A percentile compares a stretch with the other conserved stretches of the same genome.
These are phyloP conservation scores for Plagodis dolabraria DNA, from an alignment of 2,888 invertebrate species.

Conservation along the genomic window DNA sequence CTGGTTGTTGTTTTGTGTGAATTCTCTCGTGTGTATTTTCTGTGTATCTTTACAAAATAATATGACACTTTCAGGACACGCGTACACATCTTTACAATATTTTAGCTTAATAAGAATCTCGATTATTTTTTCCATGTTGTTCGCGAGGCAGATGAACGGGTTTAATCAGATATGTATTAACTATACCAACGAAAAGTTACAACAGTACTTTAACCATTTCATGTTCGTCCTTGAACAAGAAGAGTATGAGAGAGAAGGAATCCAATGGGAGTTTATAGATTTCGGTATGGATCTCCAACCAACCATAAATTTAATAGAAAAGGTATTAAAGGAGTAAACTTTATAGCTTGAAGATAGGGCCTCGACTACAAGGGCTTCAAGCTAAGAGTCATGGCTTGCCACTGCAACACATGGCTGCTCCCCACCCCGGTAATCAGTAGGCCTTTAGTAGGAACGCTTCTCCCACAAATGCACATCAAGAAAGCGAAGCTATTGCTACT, in stretches of 20 bases:
- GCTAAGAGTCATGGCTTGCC: constrained; percentile 64
- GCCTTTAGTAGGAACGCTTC: constrained; percentile 51
- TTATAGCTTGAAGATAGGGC: constrained; percentile 63
- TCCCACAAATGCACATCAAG: constrained; percentile 48
- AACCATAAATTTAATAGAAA: constrained; percentile 95
- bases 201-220: constrained; percentile 98
- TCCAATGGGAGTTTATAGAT: constrained; percentile 96
- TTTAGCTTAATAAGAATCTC: constrained; percentile 43
- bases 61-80: constrained; percentile 46
- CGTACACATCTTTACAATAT: constrained; percentile 37
- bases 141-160: constrained; percentile 91
- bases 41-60: constrained; percentile 43
- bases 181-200: constrained; percentile 97
- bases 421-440: constrained; percentile 50
- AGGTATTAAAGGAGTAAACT: constrained; percentile 86
- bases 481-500: constrained; percentile 52
- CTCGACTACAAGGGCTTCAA: constrained; percentile 67
- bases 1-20: constrained; percentile 64
- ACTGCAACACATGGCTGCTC: constrained; percentile 61
- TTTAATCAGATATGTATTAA: constrained; percentile 98
- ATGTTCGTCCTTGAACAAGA: constrained; percentile 98
- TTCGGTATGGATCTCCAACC: constrained; percentile 97
- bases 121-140: constrained; percentile 67
- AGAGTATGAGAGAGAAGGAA: constrained; percentile 96
- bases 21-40: constrained; percentile 58